These are phyloP conservation scores for Drosophila dunni DNA, from an alignment of 1,140 invertebrate genomes.

Conservation along the genomic window DNA sequence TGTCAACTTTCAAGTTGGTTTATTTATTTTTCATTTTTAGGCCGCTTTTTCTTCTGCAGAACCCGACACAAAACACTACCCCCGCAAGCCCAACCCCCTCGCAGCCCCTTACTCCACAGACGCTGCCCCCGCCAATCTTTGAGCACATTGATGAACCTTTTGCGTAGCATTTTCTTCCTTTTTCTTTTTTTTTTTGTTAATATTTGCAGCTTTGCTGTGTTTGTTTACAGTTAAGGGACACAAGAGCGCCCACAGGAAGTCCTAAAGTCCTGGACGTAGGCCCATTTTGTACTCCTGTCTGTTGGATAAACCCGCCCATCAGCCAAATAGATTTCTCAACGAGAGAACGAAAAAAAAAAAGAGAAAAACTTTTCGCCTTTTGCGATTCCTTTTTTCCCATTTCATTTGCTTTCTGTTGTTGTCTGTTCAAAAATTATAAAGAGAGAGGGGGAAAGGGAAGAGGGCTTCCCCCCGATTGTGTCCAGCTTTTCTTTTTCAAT, in stretches of 20 bases:
- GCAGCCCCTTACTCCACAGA: neutral
- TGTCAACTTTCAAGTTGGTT: constrained; percentile 65
- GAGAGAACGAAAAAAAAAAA: constrained; percentile 1
- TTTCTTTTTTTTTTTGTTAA: constrained; percentile 36
- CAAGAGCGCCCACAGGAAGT: constrained; percentile 46
- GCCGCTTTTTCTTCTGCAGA: constrained; percentile 17
- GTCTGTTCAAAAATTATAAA: constrained; percentile 5
- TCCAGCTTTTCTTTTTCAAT: constrained; percentile 42
- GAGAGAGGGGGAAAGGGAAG: neutral
- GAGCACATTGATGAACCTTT: constrained; percentile 63
- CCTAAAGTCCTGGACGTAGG: constrained; percentile 38
- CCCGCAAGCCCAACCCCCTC: too few relatives aligned
- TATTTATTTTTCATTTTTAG: constrained; percentile 67
- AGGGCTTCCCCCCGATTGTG: neutral
- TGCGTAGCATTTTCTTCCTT: constrained; percentile 24
- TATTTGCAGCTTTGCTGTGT: constrained; percentile 58
- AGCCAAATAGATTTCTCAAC: constrained; percentile 49
- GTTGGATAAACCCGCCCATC: constrained; percentile 39
- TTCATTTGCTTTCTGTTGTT: constrained; percentile 43
- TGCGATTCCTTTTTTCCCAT: constrained; percentile 36
- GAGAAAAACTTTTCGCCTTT: constrained; percentile 44
- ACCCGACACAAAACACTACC: neutral
- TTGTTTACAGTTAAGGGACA: constrained; percentile 60
- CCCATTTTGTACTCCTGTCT: constrained; percentile 36
- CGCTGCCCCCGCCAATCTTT: constrained; percentile 13